Evolutionary conservation across 2,888 invertebrate genomes (phyloP).

Genomic region (Watsonalla binaria): DNA sequence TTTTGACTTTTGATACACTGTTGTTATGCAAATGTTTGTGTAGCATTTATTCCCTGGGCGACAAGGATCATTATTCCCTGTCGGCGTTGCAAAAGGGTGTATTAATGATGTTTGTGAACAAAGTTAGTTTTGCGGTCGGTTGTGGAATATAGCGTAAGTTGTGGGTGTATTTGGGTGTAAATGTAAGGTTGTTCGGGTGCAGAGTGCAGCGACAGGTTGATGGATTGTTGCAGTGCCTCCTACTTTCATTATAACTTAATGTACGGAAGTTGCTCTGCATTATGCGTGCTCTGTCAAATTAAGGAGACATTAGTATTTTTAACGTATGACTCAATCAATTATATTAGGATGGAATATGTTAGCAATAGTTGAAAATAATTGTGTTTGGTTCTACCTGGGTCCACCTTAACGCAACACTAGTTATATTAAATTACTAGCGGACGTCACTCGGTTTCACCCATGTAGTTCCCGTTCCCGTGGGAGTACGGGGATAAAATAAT

Average conservation of each 20-base stretch:
- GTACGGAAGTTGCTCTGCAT: conserved; percentile 8
- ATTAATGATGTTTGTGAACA: conserved; percentile 43
- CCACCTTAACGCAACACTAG: no score
- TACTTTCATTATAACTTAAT: conserved; percentile 44
- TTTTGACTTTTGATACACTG: conserved; percentile 23
- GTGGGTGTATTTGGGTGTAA: conserved; percentile 20
- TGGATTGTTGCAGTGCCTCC: conserved; percentile 49
- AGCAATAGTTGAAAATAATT: no score
- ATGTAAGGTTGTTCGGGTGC: conserved; percentile 30
- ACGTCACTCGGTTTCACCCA: no score
- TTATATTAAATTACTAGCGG: no score
- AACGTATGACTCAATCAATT: neutral
- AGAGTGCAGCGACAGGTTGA: conserved; percentile 53
- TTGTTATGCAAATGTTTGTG: conserved; percentile 15
- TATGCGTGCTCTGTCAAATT: conserved; percentile 1
- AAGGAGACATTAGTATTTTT: neutral
- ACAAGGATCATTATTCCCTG: conserved; percentile 30
- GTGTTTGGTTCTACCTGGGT: no score
- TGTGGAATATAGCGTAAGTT: conserved; percentile 15
- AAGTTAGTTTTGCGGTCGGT: conserved; percentile 32
- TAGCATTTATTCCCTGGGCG: conserved; percentile 22
- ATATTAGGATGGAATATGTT: no score
- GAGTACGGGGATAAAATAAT: no score
- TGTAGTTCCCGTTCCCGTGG: no score
- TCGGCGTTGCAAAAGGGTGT: conserved; percentile 15